Evolutionary conservation across 2,113 vertebrate genomes (phyloP), one percentile per base, ranked within the genome.

Genomic region (Puma concolor): DNA sequence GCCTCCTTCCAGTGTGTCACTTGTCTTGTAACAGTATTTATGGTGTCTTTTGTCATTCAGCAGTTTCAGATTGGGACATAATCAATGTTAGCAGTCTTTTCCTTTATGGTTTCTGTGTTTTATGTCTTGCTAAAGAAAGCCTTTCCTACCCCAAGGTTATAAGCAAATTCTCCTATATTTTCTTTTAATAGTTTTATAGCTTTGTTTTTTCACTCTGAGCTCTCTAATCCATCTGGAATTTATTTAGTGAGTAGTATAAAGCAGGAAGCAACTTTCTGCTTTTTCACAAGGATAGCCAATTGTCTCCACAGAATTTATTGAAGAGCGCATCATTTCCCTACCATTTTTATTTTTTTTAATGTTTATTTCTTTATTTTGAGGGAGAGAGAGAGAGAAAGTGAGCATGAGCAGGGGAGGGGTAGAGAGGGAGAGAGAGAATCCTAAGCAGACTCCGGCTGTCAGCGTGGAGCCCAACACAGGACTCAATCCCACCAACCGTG

Each of bases 151-250:
- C 96, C 92, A 97, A 96, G 93, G 93, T 98, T 97, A 98, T 80
- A 94, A 96, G 97, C 91, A 85, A 98, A 97, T 97, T 91, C 91
- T 94, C 81, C 76, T 95, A 63, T 94, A 96, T 97, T 98, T 98
- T 97, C 95, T 97, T 97, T 97, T 96, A 98, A 98, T 97, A 95
- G 96, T 96, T 98, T 98, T 94, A 97, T 83, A 97, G 96, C 31
- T 97, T 96, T 94, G 9, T 72, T 82, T 87, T 87, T 93, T 97
- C 79, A 96, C 79, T 69, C 79, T 89, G 89, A 48, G 92, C 71
- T 96, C 86, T 93, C 86, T 95, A 82, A 96, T 96, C 94, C 97
- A 97, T 97, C 95, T 97, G 96, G 98, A 98, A 98, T 97, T 88
- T 95, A 97, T 97, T 97, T 88, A 79, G 86, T 54, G 23, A 93